These are phyloP conservation scores for Cataglyphis rosenhaueri DNA, from an alignment of 2,888 invertebrate species.

Conservation along the genomic window DNA sequence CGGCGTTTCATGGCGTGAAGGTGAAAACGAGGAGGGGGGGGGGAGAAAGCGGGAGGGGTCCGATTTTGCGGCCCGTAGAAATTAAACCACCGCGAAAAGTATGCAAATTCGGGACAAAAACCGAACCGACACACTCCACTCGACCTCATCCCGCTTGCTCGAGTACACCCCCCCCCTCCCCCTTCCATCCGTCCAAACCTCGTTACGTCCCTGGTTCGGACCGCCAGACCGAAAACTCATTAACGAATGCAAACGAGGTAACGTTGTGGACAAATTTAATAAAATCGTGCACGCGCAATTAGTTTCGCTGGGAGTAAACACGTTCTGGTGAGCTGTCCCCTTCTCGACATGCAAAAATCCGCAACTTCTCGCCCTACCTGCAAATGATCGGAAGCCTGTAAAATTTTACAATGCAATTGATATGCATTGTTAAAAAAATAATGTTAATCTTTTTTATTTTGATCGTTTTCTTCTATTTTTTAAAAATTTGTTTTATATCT, in stretches of 20 bases:
- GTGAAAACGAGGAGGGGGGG: slow-evolving; percentile 20
- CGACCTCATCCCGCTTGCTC: slow-evolving; percentile 59
- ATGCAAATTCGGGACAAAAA: slow-evolving; percentile 82
- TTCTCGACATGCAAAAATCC: slow-evolving; percentile 63
- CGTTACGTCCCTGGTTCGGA: slow-evolving; percentile 72
- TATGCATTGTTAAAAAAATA: slow-evolving; percentile 23
- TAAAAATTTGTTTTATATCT: not conserved
- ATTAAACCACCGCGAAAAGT: slow-evolving; percentile 81
- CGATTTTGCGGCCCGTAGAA: slow-evolving; percentile 68
- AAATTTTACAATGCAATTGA: slow-evolving; percentile 35
- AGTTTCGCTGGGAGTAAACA: slow-evolving; percentile 81
- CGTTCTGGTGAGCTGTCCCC: slow-evolving; percentile 63
- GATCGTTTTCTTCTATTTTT: not conserved
- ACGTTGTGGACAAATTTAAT: slow-evolving; percentile 85
- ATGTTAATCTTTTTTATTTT: not conserved
- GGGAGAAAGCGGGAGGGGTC: not conserved
- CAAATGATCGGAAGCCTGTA: slow-evolving; percentile 34
- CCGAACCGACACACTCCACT: slow-evolving; percentile 68
- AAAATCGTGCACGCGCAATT: slow-evolving; percentile 84
- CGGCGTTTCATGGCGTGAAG: slow-evolving; percentile 45
- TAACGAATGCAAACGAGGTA: slow-evolving; percentile 85
- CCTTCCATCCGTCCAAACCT: slow-evolving; percentile 66
- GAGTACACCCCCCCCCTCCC: slow-evolving; percentile 44
- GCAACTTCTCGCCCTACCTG: slow-evolving; percentile 66
- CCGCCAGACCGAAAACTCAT: slow-evolving; percentile 83